A percentile compares a stretch with the other conserved stretches of the same genome.
These are phyloP conservation scores for Ormyrus thymus DNA, from an alignment of 2,888 invertebrate species.

Conservation along the genomic window DNA sequence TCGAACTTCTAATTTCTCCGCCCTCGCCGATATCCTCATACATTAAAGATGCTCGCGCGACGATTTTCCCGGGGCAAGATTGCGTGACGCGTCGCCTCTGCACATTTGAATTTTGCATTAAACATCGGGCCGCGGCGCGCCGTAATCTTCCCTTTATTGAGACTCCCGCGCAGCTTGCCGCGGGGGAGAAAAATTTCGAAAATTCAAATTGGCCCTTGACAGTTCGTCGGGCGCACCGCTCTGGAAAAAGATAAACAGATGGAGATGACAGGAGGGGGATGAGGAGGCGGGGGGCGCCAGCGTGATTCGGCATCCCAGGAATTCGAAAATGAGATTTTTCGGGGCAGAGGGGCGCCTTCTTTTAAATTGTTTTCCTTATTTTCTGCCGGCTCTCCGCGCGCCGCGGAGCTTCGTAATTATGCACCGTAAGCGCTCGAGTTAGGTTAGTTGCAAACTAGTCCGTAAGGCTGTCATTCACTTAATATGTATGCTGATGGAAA, in stretches of 20 bases:
- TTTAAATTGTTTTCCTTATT: background rate
- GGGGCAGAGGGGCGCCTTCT: background rate
- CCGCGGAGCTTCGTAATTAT: too few species aligned
- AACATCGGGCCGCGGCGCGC: constrained; percentile 65
- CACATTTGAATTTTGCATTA: constrained; percentile 73
- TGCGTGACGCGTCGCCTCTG: constrained; percentile 67
- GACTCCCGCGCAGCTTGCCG: background rate
- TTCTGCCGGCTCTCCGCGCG: too few species aligned
- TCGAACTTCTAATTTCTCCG: constrained; percentile 32
- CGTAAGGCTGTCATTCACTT: too few species aligned
- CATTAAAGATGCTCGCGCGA: constrained; percentile 65
- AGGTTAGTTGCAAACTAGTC: too few species aligned
- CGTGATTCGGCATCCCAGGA: constrained; percentile 17
- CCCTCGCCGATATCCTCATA: constrained; percentile 60
- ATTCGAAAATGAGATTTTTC: background rate
- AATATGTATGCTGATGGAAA: too few species aligned
- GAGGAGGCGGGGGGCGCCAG: background rate
- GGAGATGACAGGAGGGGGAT: constrained; percentile 7
- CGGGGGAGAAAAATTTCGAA: constrained; percentile 24
- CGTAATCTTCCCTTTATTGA: constrained; percentile 70
- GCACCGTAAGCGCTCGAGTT: too few species aligned
- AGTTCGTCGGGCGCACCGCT: background rate
- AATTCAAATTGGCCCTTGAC: constrained; percentile 38
- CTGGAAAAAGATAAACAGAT: constrained; percentile 16
- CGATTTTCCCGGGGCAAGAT: constrained; percentile 65